These are phyloP conservation scores for Tetranychus truncatus DNA, from an alignment of 2,888 invertebrate species.

Conservation along the genomic window DNA sequence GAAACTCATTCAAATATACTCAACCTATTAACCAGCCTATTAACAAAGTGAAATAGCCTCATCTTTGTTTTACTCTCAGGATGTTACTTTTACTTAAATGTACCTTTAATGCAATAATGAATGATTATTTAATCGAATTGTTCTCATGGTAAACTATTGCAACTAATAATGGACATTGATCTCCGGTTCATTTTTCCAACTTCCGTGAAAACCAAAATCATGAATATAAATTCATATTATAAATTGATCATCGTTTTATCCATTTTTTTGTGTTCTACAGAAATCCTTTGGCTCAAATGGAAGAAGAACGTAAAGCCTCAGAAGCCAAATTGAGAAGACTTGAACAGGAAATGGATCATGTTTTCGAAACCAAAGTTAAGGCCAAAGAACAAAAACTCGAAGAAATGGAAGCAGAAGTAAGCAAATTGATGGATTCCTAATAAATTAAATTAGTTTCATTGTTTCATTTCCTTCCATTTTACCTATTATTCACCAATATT, in stretches of 20 bases:
- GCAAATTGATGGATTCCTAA: constrained; percentile 26
- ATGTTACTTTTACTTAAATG: background rate
- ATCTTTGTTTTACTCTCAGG: background rate
- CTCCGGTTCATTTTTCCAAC: background rate
- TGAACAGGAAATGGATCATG: constrained; percentile 97
- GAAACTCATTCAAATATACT: background rate
- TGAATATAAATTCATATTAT: background rate
- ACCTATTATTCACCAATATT: background rate
- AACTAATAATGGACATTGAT: background rate
- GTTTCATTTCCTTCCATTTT: background rate
- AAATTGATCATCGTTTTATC: constrained; percentile 12
- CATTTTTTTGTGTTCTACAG: constrained; percentile 37
- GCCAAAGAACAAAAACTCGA: constrained; percentile 89
- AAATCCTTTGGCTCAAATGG: constrained; percentile 95
- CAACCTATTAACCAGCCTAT: background rate
- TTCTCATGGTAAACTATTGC: background rate
- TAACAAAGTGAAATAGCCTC: background rate
- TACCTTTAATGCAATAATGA: background rate
- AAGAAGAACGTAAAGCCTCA: constrained; percentile 90
- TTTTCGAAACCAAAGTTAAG: constrained; percentile 91
- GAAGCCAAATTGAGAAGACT: constrained; percentile 93
- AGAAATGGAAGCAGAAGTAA: constrained; percentile 74
- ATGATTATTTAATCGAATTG: background rate
- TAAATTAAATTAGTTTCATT: background rate
- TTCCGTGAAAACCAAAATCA: background rate